Evolutionary conservation across 2,888 invertebrate genomes (phyloP), one percentile per base, ranked within the genome.

Genomic region (Platycheirus rosarum): DNA sequence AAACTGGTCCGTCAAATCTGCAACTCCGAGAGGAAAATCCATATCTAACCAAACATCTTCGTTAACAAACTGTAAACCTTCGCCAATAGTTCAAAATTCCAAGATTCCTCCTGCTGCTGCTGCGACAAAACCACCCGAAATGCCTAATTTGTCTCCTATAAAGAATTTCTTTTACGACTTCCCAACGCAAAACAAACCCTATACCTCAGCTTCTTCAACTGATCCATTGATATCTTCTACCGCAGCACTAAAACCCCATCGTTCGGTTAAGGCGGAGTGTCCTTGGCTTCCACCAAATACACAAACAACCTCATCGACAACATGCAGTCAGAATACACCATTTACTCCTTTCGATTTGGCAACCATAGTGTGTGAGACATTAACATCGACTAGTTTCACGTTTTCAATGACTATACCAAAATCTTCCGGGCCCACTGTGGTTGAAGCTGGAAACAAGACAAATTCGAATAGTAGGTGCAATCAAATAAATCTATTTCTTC

Each of bases 401-500:
- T 84, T 85, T 63, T 84, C 85, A 2, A 29, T 82, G 9, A 66
- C 84, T 2, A 84, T 78, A 11, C 49, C 85, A 1, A 85, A 85
- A 65, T 18, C 75, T 4, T 63, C 74, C 11, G 78, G 68, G 4
- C 46, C 70, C 7, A 35, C 53, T 0, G 46, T 76, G 6, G 57
- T 69, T 2, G 76, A 70, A 32, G 42, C 74, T 13, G 55, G 42
- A 3, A 69, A 49, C 9, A 69, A 77, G 16, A 5, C 46, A 0
- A 46, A 8, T 29, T 1, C 53, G 7, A 20, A 35, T 20, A 71
- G 8, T 26, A 70, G 68, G 46, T 66, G 63, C 29, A 73, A 73
- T 49, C 71, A 79, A 71, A 60, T 60, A n/a, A 84, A 68, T 29
- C 48, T 79, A 2, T 79, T 79, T 46, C 53, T 75, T 16, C 79